A percentile compares a stretch with the other conserved stretches of the same genome.
phyloP scores from a whole-genome alignment of 2,888 invertebrate genomes.

The Halocaridina rubra region DNA sequence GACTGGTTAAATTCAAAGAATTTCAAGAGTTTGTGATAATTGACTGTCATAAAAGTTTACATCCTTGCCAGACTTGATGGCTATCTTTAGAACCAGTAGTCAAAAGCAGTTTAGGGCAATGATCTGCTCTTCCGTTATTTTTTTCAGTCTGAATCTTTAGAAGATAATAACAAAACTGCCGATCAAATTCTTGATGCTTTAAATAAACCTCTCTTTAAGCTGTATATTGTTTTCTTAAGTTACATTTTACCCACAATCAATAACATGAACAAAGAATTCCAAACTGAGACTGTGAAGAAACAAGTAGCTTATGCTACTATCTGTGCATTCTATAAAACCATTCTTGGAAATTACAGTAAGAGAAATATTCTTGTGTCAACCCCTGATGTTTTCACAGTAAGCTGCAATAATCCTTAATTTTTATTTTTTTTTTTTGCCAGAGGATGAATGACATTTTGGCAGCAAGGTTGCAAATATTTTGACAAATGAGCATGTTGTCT shows the following conservation, averaged over 20 bases:
- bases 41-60: too few relatives aligned
- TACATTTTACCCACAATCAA: neutral
- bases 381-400: neutral
- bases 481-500: neutral
- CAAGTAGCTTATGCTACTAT: neutral
- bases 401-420: neutral
- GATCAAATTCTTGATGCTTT: too few relatives aligned
- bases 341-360: neutral
- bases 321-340: neutral
- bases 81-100: neutral
- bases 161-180: too few relatives aligned
- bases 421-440: too few relatives aligned
- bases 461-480: neutral
- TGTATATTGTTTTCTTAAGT: neutral
- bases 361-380: neutral
- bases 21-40: too few relatives aligned
- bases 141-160: too few relatives aligned
- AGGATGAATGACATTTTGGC: too few relatives aligned
- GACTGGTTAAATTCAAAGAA: too few relatives aligned
- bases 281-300: neutral
- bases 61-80: too few relatives aligned
- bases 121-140: neutral
- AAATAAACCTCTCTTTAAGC: too few relatives aligned
- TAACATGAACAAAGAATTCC: too few relatives aligned
- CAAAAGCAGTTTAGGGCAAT: neutral